phyloP scores from a whole-genome alignment of 2,113 vertebrate genomes.

The Caracal caracal region DNA sequence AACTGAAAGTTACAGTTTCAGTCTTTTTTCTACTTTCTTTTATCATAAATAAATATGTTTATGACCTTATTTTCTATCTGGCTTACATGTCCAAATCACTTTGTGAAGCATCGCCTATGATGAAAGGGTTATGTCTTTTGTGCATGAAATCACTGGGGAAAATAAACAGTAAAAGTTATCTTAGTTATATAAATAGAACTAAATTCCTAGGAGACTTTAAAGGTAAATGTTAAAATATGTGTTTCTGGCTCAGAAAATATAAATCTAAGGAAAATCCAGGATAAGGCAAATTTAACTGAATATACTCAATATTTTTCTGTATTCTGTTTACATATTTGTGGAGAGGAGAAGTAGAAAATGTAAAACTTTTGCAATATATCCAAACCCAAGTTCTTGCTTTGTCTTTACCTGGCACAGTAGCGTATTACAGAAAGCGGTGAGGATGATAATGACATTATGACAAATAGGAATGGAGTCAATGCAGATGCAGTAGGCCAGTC shows the following conservation, averaged over 20 bases:
- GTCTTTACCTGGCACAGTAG: not conserved
- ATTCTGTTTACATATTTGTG: not conserved
- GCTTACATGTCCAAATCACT: not conserved
- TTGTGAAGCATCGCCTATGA: not conserved
- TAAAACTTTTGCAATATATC: not conserved
- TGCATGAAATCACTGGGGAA: not conserved
- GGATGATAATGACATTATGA: slow-evolving; percentile 47
- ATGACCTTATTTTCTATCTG: not conserved
- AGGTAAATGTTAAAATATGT: slow-evolving; percentile 8
- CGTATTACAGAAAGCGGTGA: not conserved
- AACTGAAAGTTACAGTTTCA: not conserved
- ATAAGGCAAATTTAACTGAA: not conserved
- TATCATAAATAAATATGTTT: slow-evolving; percentile 10
- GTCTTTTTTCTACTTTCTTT: not conserved
- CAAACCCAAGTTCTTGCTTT: not conserved
- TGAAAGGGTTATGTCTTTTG: not conserved
- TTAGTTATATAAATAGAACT: not conserved
- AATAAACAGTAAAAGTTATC: slow-evolving; percentile 12
- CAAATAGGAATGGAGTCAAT: slow-evolving; percentile 53
- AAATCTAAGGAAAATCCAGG: slow-evolving; percentile 45
- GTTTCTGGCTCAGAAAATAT: slow-evolving; percentile 24
- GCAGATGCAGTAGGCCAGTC: not conserved
- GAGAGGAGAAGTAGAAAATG: not conserved
- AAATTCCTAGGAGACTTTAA: slow-evolving; percentile 2
- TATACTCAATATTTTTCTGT: not conserved